phyloP scores from a whole-genome alignment of 2,113 vertebrate genomes.

The Meleagris gallopavo region DNA sequence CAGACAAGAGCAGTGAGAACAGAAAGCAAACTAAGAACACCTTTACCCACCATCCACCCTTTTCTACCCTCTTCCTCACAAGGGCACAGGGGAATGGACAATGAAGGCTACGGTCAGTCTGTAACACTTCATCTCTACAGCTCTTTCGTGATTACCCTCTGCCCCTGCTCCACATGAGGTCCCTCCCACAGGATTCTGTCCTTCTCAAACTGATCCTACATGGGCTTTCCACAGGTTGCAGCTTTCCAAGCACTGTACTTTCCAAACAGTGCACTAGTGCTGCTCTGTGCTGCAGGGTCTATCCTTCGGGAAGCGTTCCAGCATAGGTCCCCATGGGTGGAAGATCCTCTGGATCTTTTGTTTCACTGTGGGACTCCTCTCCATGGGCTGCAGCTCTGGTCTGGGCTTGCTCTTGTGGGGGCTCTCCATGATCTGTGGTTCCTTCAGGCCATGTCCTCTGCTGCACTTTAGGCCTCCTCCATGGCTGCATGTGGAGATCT shows the following conservation, averaged over 20 bases:
- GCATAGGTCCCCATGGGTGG: background rate
- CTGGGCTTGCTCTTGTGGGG: background rate
- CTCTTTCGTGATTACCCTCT: background rate
- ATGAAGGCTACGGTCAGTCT: background rate
- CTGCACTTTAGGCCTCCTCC: too few relatives aligned
- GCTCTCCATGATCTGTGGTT: background rate
- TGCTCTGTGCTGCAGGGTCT: background rate
- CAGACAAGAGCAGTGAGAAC: background rate
- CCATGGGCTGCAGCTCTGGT: background rate
- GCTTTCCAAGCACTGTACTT: background rate
- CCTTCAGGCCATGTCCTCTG: background rate
- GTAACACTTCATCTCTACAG: background rate
- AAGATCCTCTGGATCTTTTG: background rate
- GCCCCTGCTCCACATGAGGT: background rate
- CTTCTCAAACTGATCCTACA: background rate
- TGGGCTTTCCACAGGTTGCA: background rate
- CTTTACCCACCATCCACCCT: background rate
- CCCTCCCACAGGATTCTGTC: background rate
- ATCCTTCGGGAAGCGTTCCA: background rate
- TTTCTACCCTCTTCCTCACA: background rate
- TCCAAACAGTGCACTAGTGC: background rate
- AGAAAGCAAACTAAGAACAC: background rate
- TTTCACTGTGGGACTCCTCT: background rate
- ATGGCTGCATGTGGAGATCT: background rate
- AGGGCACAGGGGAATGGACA: background rate